A percentile compares a stretch with the other conserved stretches of the same genome.
phyloP scores from a whole-genome alignment of 1,140 invertebrate species.

The Macrobrachium nipponense region DNA sequence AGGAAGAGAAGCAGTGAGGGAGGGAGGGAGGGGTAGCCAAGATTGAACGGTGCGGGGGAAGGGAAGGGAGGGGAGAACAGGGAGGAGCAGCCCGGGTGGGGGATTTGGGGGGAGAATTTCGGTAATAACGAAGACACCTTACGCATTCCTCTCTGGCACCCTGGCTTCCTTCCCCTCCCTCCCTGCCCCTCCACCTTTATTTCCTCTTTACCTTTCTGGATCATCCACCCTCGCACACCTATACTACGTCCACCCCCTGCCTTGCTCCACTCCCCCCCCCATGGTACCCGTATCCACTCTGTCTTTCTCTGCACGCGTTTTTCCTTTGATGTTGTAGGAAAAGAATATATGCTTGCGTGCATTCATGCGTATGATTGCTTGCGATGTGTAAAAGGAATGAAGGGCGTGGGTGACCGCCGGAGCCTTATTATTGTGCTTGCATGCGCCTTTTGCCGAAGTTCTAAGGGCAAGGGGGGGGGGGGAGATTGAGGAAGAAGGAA shows the following conservation, averaged over 20 bases:
- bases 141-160: not conserved
- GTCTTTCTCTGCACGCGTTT: too few relatives aligned
- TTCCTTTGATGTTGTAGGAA: too few relatives aligned
- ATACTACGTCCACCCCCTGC: not conserved
- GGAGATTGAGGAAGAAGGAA: too few relatives aligned
- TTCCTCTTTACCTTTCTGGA: not conserved
- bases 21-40: not conserved
- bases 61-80: not conserved
- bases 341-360: too few relatives aligned
- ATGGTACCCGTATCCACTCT: not conserved
- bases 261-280: not conserved
- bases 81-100: not conserved
- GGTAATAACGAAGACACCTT: not conserved
- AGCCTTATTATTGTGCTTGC: too few relatives aligned
- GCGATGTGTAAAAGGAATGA: too few relatives aligned
- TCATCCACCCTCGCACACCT: constrained; percentile 11
- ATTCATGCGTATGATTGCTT: too few relatives aligned
- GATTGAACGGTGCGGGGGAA: not conserved
- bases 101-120: not conserved
- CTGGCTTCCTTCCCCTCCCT: not conserved
- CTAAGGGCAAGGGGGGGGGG: too few relatives aligned
- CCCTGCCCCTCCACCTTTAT: not conserved
- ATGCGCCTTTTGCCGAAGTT: too few relatives aligned
- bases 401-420: too few relatives aligned
- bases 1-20: not conserved